Evolutionary conservation across 2,113 vertebrate genomes (phyloP), one percentile per base, ranked within the genome.

Genomic region (Papio anubis): DNA sequence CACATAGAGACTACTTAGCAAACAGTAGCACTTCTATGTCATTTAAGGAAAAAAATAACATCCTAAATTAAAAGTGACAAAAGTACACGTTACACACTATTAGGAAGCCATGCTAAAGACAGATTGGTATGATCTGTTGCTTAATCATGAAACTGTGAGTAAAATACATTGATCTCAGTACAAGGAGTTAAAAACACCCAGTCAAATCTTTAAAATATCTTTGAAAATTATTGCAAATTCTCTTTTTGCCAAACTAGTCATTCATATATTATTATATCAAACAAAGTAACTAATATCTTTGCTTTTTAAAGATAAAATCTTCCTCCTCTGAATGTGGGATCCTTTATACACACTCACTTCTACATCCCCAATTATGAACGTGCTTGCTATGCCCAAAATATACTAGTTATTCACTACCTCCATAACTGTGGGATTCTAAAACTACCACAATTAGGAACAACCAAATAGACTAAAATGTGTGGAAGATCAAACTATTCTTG

Each of bases 61-160:
- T 40, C 4, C 68, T 97, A 96, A 94, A 93, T 97, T 96, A 96
- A 90, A 98, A 96, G 94, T 90, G 94, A 95, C 82, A 93, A 97
- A 97, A 90, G 35, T 93, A 96, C 27, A 91, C 12, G 66, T 81
- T 93, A 90, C 52, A 76, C 18, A 68, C 8, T 75, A 92, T 76
- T 87, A 97, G 45, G 72, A 48, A 93, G 70, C 40, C 55, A 85
- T 27, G 68, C 72, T 87, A 92, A 93, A 97, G 88, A 95, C 90
- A 97, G 81, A 88, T 88, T 88, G 61, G 86, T 89, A 35, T 61
- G 72, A 96, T 87, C 72, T 89, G 25, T 68, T 96, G 43, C 88
- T 89, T 94, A 90, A 85, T 50, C 52, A 93, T 20, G 45, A 93
- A 96, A 95, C 43, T 95, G 83, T 82, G 61, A 94, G 86, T 94